phyloP scores from a whole-genome alignment of 2,113 vertebrate species.

The Lates calcarifer region DNA sequence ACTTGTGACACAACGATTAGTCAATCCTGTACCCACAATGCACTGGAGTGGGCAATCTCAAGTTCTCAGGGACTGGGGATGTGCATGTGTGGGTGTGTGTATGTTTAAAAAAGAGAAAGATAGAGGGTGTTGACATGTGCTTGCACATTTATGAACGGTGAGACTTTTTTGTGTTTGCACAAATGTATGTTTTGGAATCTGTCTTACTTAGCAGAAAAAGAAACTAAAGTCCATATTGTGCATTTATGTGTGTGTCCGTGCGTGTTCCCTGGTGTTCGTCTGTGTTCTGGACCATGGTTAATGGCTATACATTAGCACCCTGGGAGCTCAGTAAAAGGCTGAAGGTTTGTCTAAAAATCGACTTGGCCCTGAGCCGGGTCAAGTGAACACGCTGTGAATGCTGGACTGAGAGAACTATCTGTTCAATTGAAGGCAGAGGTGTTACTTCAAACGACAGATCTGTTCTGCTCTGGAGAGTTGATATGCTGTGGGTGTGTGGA shows the following conservation, averaged over 20 bases:
- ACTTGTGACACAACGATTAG: constrained; percentile 66
- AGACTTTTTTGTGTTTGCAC: constrained; percentile 7
- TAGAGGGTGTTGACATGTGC: background rate
- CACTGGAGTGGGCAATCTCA: constrained; percentile 60
- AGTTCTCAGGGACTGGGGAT: constrained; percentile 28
- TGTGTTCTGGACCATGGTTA: constrained; percentile 28
- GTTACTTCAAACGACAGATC: constrained; percentile 3
- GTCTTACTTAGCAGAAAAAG: background rate
- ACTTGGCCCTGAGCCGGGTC: background rate
- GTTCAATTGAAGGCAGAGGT: background rate
- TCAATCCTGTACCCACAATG: constrained; percentile 69
- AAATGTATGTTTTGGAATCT: background rate
- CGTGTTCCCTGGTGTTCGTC: background rate
- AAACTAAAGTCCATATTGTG: background rate
- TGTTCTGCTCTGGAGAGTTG: constrained; percentile 1
- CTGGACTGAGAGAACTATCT: background rate
- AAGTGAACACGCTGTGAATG: constrained; percentile 15
- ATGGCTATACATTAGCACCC: constrained; percentile 44
- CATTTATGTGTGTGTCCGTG: background rate
- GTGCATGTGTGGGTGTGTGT: background rate
- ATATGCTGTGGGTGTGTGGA: background rate
- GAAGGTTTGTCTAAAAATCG: constrained; percentile 26
- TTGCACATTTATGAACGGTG: background rate
- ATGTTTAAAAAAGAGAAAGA: constrained; percentile 8
- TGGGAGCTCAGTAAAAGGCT: constrained; percentile 26